A percentile compares a stretch with the other conserved stretches of the same genome.
phyloP scores from a whole-genome alignment of 2,888 invertebrate genomes.

The Chaitophorus viminalis region DNA sequence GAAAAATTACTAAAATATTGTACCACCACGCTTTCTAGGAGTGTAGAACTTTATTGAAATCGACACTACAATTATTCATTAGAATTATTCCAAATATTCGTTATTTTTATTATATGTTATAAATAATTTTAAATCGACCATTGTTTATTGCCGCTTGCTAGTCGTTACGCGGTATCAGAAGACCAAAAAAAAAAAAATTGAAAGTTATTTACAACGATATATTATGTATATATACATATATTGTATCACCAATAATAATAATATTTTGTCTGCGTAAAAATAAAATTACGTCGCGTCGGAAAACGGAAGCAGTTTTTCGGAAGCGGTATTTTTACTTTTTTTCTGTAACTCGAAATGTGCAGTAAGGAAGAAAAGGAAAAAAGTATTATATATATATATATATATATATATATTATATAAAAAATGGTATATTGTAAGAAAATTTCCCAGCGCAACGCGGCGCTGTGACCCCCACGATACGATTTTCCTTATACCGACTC shows the following conservation, averaged over 20 bases:
- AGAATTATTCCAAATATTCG: neutral
- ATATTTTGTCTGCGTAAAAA: conserved; percentile 6
- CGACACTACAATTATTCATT: neutral
- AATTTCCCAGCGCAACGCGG: conserved; percentile 48
- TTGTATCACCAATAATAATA: neutral
- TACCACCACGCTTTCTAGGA: neutral
- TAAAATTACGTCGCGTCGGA: neutral
- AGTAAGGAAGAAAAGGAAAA: neutral
- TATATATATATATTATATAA: conserved; percentile 18
- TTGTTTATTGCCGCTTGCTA: neutral
- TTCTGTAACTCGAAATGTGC: neutral
- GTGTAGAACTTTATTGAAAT: too few species aligned
- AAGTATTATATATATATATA: neutral
- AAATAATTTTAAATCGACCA: neutral
- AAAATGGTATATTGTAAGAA: neutral
- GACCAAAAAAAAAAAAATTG: neutral
- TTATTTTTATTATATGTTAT: neutral
- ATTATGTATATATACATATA: too few species aligned
- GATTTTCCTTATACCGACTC: conserved; percentile 45
- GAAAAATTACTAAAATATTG: neutral
- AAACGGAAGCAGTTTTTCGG: conserved; percentile 1
- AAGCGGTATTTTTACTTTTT: conserved; percentile 1
- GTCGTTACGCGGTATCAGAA: neutral
- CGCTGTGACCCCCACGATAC: conserved; percentile 35
- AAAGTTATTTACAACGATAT: too few species aligned